phyloP scores from a whole-genome alignment of 2,797 vertebrate genomes.

The Enteromius mattozi region DNA sequence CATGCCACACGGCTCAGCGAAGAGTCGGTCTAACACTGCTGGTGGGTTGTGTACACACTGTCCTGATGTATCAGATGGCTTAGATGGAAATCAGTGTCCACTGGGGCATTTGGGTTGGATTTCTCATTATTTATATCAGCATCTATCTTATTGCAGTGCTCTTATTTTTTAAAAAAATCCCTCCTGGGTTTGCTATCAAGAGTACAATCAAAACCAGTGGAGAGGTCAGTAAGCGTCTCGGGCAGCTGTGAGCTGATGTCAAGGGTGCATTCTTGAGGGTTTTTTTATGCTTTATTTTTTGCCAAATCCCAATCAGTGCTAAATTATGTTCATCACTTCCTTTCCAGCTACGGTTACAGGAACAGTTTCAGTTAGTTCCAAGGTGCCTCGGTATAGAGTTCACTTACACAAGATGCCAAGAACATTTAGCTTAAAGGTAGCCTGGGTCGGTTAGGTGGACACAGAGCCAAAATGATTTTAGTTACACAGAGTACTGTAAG shows the following conservation, averaged over 20 bases:
- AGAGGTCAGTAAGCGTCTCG: slow-evolving; percentile 10
- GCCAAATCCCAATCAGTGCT: slow-evolving; percentile 50
- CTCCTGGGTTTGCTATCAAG: slow-evolving; percentile 25
- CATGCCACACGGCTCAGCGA: not conserved
- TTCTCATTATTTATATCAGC: slow-evolving; percentile 28
- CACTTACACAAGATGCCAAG: slow-evolving; percentile 52
- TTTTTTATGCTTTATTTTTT: slow-evolving; percentile 25
- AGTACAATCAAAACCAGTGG: slow-evolving; percentile 34
- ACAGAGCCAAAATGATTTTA: slow-evolving; percentile 44
- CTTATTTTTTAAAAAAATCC: not conserved
- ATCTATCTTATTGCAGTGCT: slow-evolving; percentile 25
- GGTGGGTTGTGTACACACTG: slow-evolving; percentile 32
- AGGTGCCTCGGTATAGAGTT: slow-evolving; percentile 43
- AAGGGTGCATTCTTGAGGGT: slow-evolving; percentile 28
- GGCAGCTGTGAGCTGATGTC: slow-evolving; percentile 33
- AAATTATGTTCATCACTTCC: slow-evolving; percentile 41
- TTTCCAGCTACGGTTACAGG: slow-evolving; percentile 24
- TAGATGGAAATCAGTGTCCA: slow-evolving; percentile 15
- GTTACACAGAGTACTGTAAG: slow-evolving; percentile 41
- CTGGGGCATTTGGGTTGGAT: slow-evolving; percentile 23
- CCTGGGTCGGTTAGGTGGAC: slow-evolving; percentile 13
- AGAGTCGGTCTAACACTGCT: slow-evolving; percentile 29
- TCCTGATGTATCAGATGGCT: slow-evolving; percentile 25
- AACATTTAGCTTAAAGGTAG: slow-evolving; percentile 51
- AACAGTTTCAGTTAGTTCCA: slow-evolving; percentile 29